A percentile compares a stretch with the other conserved stretches of the same genome.
These are phyloP conservation scores for Drosophila pseudotakahashii DNA, from an alignment of 2,888 invertebrate species.

Conservation along the genomic window DNA sequence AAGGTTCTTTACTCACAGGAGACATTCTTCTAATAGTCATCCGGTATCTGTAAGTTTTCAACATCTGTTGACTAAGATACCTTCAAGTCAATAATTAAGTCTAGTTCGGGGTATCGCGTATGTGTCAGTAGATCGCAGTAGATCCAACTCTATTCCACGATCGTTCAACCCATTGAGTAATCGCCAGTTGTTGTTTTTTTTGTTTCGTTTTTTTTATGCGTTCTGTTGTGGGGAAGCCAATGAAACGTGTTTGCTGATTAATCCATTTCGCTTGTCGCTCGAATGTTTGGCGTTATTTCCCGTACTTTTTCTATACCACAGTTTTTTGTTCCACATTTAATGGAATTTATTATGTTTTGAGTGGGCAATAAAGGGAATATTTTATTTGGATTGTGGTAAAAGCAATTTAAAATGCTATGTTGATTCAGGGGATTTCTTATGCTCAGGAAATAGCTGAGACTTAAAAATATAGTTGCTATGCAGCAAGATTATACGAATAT, in stretches of 20 bases:
- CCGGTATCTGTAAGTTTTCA: too few species aligned
- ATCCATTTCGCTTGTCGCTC: conserved; percentile 26
- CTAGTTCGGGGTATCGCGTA: conserved; percentile 24
- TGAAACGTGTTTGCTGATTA: conserved; percentile 33
- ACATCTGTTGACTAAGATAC: conserved; percentile 15
- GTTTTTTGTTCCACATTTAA: conserved; percentile 6
- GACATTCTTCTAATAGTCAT: conserved; percentile 4
- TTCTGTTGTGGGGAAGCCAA: conserved; percentile 17
- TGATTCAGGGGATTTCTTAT: conserved; percentile 13
- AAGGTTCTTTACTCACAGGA: neutral
- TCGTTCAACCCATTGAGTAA: conserved; percentile 38
- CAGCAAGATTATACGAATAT: neutral
- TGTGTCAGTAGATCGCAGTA: conserved; percentile 22
- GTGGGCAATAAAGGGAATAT: neutral
- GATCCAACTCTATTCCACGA: conserved; percentile 19
- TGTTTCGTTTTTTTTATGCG: neutral
- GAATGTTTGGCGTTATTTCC: conserved; percentile 62
- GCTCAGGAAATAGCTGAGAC: conserved; percentile 8
- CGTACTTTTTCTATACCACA: conserved; percentile 67
- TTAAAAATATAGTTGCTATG: neutral
- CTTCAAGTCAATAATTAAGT: conserved; percentile 10
- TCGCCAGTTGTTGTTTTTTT: conserved; percentile 9
- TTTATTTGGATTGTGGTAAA: conserved; percentile 1
- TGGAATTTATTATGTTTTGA: conserved; percentile 16
- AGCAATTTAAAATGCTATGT: neutral